A percentile compares a stretch with the other conserved stretches of the same genome.
Evolutionary conservation across 2,888 invertebrate species (phyloP).

Genomic region (Stenoptilia bipunctidactyla): DNA sequence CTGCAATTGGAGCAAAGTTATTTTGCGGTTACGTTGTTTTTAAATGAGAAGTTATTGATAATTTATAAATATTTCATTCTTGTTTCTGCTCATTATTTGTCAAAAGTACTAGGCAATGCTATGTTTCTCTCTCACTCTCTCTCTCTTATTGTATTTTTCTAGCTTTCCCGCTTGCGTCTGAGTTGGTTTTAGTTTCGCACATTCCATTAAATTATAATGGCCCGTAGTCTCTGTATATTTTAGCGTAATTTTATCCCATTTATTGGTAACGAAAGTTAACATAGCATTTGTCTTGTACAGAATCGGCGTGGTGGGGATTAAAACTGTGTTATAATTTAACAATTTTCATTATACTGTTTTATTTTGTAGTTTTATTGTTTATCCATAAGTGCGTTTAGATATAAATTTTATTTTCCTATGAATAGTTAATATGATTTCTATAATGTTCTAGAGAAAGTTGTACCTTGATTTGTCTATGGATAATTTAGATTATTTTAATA

Average conservation of each 20-base stretch:
- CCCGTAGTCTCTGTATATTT: slow-evolving; percentile 36
- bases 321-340: slow-evolving; percentile 70
- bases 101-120: slow-evolving; percentile 52
- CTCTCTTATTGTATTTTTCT: slow-evolving; percentile 21
- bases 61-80: slow-evolving; percentile 32
- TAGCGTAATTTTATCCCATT: slow-evolving; percentile 12
- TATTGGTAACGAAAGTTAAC: slow-evolving; percentile 9
- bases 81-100: slow-evolving; percentile 41
- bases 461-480: slow-evolving; percentile 64
- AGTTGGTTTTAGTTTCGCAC: slow-evolving; percentile 25
- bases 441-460: slow-evolving; percentile 55
- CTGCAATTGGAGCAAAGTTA: slow-evolving; percentile 43
- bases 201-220: slow-evolving; percentile 60
- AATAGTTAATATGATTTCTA: slow-evolving; percentile 58
- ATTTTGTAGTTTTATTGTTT: slow-evolving; percentile 66
- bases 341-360: slow-evolving; percentile 65
- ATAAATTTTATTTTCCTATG: slow-evolving; percentile 63
- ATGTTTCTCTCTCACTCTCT: slow-evolving; percentile 34
- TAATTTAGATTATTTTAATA: slow-evolving; percentile 52
- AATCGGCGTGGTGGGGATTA: slow-evolving; percentile 48
- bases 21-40: slow-evolving; percentile 39
- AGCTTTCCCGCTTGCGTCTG: slow-evolving; percentile 22
- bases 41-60: slow-evolving; percentile 37
- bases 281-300: slow-evolving; percentile 55
- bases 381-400: slow-evolving; percentile 64